Conservation (phyloP, 2,888 invertebrate genomes). For the Acrocera orbiculus region DNA sequence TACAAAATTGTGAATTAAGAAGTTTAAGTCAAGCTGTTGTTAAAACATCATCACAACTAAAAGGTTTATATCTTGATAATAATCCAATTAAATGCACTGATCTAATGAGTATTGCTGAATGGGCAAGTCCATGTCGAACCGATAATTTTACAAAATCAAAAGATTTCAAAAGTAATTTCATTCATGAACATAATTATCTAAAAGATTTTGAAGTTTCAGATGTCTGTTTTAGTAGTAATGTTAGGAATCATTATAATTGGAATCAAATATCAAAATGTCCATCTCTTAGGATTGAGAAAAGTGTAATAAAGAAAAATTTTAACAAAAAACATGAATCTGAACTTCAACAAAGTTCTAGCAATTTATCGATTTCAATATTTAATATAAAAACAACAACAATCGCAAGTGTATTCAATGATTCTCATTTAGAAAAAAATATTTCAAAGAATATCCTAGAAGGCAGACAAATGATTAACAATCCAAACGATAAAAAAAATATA, state of each 20-base stretch:
- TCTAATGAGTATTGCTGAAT: conserved; percentile 28
- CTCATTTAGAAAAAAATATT: too few relatives aligned
- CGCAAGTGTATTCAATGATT: too few relatives aligned
- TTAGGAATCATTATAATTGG: conserved; percentile 12
- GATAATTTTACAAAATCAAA: conserved; percentile 14
- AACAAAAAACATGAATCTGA: conserved; percentile 7
- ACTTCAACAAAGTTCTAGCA: conserved; percentile 8
- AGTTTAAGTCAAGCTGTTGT: conserved; percentile 27
- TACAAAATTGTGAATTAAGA: conserved; percentile 24
- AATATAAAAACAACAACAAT: background rate
- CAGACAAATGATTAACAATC: too few relatives aligned
- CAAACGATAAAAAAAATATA: too few relatives aligned
- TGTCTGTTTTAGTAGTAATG: too few relatives aligned
- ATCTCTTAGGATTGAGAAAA: too few relatives aligned
- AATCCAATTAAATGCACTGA: conserved; percentile 31
- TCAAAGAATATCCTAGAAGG: too few relatives aligned
- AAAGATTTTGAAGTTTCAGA: too few relatives aligned
- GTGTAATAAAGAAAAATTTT: too few relatives aligned
- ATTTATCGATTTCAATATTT: background rate
- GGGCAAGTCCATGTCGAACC: conserved; percentile 27
- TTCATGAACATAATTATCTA: too few relatives aligned
- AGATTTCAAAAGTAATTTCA: conserved; percentile 2
- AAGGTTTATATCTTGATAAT: conserved; percentile 26
- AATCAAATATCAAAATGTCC: conserved; percentile 21
- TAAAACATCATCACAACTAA: conserved; percentile 26